A percentile compares a stretch with the other conserved stretches of the same genome.
Evolutionary conservation across 1,140 invertebrate genomes (phyloP).

Genomic region (Cotesia typhae): DNA sequence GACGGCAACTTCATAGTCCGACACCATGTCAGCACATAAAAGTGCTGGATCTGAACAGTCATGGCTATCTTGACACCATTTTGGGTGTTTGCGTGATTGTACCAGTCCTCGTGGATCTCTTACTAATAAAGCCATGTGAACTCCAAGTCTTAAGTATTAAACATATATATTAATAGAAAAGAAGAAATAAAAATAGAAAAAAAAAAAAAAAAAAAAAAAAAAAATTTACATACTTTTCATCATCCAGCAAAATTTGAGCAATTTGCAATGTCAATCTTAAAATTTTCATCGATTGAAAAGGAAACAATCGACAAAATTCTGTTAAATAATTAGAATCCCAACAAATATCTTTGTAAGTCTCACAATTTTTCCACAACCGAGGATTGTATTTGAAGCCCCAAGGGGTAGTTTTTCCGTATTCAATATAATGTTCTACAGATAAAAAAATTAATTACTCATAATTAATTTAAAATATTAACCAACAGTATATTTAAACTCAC

Average conservation of each 20-base stretch:
- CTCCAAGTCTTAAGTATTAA: constrained; percentile 69
- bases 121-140: constrained; percentile 80
- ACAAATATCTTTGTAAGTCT: constrained; percentile 75
- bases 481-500: constrained; percentile 51
- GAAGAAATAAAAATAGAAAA: constrained; percentile 12
- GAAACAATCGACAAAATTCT: constrained; percentile 83
- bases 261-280: constrained; percentile 79
- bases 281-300: constrained; percentile 88
- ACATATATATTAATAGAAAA: constrained; percentile 22
- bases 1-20: constrained; percentile 81
- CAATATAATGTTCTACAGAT: constrained; percentile 73
- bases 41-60: constrained; percentile 81
- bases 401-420: constrained; percentile 78
- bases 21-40: constrained; percentile 83
- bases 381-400: constrained; percentile 86
- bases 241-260: constrained; percentile 75
- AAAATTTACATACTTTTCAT: constrained; percentile 71
- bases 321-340: constrained; percentile 79
- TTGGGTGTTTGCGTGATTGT: constrained; percentile 83
- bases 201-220: constrained; percentile 25
- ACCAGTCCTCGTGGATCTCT: constrained; percentile 87
- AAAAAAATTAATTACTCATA: constrained; percentile 23
- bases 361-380: constrained; percentile 82
- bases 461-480: neutral
- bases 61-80: constrained; percentile 83